phyloP scores from a whole-genome alignment of 2,797 vertebrate genomes.

The Acanthurus leucopareius region DNA sequence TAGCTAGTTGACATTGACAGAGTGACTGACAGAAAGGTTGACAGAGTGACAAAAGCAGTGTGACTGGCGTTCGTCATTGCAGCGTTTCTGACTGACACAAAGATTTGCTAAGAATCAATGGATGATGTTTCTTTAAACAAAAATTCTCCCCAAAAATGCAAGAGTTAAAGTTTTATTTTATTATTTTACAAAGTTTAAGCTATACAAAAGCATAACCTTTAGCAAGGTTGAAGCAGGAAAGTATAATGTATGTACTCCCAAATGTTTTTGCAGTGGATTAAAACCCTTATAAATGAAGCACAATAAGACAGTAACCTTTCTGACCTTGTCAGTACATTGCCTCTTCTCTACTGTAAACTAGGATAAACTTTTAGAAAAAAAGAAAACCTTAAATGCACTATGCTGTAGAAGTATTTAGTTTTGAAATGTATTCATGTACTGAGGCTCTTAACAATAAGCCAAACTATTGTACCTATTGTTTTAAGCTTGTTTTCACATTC shows the following conservation, averaged over 20 bases:
- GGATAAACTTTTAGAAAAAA: not conserved
- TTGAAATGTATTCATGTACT: not conserved
- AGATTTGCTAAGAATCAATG: constrained; percentile 36
- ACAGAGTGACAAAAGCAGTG: constrained; percentile 70
- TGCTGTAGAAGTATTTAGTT: not conserved
- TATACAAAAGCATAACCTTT: not conserved
- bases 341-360: not conserved
- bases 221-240: not conserved
- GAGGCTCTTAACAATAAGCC: not conserved
- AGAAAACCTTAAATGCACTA: not conserved
- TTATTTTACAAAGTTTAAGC: not conserved
- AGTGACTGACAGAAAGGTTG: constrained; percentile 70
- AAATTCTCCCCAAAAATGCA: not conserved
- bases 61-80: constrained; percentile 58
- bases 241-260: not conserved
- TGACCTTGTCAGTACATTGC: not conserved
- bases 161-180: not conserved
- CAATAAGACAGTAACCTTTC: not conserved
- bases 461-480: not conserved
- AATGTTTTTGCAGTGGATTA: not conserved
- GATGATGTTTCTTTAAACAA: not conserved
- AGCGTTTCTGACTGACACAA: constrained; percentile 47
- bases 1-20: constrained; percentile 67
- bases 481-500: not conserved
- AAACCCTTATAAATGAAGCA: not conserved